Evolutionary conservation across 2,888 invertebrate genomes (phyloP).

Genomic region (Horisme vitalbata): DNA sequence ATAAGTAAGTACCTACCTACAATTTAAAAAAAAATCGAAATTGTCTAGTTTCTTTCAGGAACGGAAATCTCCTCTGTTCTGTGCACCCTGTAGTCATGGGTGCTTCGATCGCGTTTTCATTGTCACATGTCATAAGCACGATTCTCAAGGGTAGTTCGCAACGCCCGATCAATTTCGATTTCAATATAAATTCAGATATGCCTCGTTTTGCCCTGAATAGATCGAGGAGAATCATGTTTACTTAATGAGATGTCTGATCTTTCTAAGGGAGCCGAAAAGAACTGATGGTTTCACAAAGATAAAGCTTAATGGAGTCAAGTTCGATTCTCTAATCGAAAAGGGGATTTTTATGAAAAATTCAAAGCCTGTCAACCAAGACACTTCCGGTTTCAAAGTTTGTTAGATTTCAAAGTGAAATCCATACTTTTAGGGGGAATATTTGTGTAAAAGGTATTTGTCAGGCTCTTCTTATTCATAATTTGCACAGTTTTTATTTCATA

Average conservation of each 20-base stretch:
- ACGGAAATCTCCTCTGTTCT: too few relatives aligned
- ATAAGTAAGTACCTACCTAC: too few relatives aligned
- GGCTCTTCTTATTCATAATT: too few relatives aligned
- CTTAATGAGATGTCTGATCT: slow-evolving; percentile 20
- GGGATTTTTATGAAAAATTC: not conserved
- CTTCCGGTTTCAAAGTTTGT: too few relatives aligned
- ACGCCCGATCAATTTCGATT: slow-evolving; percentile 21
- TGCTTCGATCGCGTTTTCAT: slow-evolving; percentile 19
- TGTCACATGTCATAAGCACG: slow-evolving; percentile 27
- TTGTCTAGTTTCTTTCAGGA: too few relatives aligned
- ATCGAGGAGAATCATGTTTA: slow-evolving; percentile 24
- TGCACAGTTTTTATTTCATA: too few relatives aligned
- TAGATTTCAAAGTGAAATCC: too few relatives aligned
- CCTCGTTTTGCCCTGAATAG: slow-evolving; percentile 23
- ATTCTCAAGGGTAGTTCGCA: slow-evolving; percentile 10
- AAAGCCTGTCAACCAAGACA: too few relatives aligned
- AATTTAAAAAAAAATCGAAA: too few relatives aligned
- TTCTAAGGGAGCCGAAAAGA: slow-evolving; percentile 6
- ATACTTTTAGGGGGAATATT: too few relatives aligned
- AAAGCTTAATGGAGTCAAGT: slow-evolving; percentile 5
- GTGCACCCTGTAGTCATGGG: slow-evolving; percentile 8
- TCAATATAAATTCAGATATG: slow-evolving; percentile 26
- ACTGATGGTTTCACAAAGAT: slow-evolving; percentile 10
- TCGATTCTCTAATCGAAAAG: slow-evolving; percentile 5
- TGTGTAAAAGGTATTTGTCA: too few relatives aligned